Evolutionary conservation across 2,113 vertebrate species (phyloP).

Genomic region (Phoxinus phoxinus): DNA sequence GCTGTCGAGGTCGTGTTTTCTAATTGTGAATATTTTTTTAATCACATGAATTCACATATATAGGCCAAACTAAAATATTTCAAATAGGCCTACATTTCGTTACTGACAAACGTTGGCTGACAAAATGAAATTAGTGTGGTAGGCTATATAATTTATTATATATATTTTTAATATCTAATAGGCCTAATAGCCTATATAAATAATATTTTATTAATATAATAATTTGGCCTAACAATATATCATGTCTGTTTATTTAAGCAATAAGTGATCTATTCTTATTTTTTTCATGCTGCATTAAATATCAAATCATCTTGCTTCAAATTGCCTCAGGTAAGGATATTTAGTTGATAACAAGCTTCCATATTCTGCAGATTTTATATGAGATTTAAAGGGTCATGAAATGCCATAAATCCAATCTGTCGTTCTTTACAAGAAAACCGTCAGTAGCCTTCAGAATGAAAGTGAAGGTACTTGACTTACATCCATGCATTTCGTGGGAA

Average conservation of each 20-base stretch:
- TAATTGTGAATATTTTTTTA: constrained; percentile 7
- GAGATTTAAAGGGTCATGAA: not conserved
- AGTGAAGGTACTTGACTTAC: not conserved
- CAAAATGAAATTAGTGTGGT: not conserved
- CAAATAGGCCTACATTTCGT: not conserved
- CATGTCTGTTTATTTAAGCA: not conserved
- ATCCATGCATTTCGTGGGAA: not conserved
- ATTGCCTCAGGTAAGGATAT: not conserved
- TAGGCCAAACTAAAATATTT: not conserved
- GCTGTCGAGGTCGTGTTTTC: not conserved
- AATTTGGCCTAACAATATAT: not conserved
- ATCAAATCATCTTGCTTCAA: not conserved
- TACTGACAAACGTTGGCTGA: not conserved
- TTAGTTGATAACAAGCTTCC: not conserved
- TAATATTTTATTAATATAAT: not conserved
- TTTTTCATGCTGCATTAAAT: not conserved
- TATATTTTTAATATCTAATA: too few relatives aligned
- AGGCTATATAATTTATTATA: too few relatives aligned
- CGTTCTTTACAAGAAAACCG: not conserved
- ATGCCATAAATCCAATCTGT: not conserved
- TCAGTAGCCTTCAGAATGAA: not conserved
- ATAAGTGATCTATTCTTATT: not conserved
- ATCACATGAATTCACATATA: constrained; percentile 24
- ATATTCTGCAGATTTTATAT: not conserved
- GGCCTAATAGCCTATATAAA: not conserved